Base-by-base conservation (phyloP, 2,888 invertebrate genomes). In the Protonemura montana region DNA sequence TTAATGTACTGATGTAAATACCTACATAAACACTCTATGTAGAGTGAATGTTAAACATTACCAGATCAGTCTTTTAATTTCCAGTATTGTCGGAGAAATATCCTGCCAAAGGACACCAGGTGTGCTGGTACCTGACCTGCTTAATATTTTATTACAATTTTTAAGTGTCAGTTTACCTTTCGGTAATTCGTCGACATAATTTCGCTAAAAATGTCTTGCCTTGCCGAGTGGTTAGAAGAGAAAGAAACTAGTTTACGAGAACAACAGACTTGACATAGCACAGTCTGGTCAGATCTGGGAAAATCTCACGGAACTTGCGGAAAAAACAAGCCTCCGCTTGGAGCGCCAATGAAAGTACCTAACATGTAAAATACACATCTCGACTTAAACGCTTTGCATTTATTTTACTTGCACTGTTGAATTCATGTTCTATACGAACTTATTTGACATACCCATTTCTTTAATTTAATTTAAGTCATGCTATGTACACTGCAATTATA, bases 301-400 rank as follows among this genome's bases (percentile, higher is more conserved):
- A 78, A 78, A 78, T 78, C 78, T 78, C 28, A 28, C 26, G 28
- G n/a, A 78, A 78, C 78, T 78, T n/a, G 10, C 26, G 28, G 26
- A 78, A 78, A 78, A 26, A 13, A 7, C 27, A 35, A 35, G 26
- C 26, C 28, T 26, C 78, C 27, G n/a, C n/a, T n/a, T n/a, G n/a
- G 26, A 78, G 25, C 10, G 78, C 78, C 1, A 26, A 78, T 78
- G 78, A 78, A 78, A 78, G 78, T 78, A 76, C n/a, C 21, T 76
- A 76, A 3, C 76, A 76, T 25, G 21, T 25, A 7, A 76, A 76
- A 26, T 76, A 76, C 2, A 76, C 76, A 76, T 76, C 21, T 26
- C 5, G 5, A 76, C 6, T 76, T 76, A 35, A 35, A 35, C 3
- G 3, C 5, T 35, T 6, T 35, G 35, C 35, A 35, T 59, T 59